Evolutionary conservation across 2,113 vertebrate species (phyloP).

Genomic region (Poeciliopsis occidentalis): DNA sequence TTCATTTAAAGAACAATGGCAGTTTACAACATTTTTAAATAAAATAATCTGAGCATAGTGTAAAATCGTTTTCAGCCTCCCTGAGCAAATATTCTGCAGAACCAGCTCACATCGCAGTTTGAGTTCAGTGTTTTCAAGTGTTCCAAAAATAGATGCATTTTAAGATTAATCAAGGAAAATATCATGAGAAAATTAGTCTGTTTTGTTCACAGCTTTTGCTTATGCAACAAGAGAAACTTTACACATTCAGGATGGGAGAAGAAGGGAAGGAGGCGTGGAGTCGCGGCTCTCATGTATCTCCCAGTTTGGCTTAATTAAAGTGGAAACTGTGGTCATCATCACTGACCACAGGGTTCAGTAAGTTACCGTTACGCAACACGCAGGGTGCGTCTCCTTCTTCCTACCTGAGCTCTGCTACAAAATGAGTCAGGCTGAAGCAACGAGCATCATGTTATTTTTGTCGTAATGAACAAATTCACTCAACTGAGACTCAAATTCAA

Average conservation of each 20-base stretch:
- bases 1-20: background rate
- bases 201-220: background rate
- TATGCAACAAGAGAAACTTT: conserved; percentile 8
- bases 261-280: conserved; percentile 14
- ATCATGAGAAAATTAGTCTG: background rate
- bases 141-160: too few species aligned
- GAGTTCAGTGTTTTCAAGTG: background rate
- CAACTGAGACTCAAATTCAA: too few species aligned
- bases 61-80: background rate
- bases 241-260: conserved; percentile 3
- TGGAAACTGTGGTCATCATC: conserved; percentile 12
- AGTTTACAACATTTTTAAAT: background rate
- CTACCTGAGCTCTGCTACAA: background rate
- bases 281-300: conserved; percentile 36
- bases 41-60: background rate
- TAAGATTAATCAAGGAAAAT: background rate
- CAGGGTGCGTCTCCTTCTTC: conserved; percentile 9
- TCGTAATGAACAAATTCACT: too few species aligned
- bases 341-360: conserved; percentile 43
- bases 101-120: background rate
- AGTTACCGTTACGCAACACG: conserved; percentile 61
- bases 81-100: background rate
- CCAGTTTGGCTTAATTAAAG: conserved; percentile 36
- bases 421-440: background rate
- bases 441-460: background rate